Base-by-base conservation (phyloP, 2,888 invertebrate species). In the Ryuthela nishihirai region DNA sequence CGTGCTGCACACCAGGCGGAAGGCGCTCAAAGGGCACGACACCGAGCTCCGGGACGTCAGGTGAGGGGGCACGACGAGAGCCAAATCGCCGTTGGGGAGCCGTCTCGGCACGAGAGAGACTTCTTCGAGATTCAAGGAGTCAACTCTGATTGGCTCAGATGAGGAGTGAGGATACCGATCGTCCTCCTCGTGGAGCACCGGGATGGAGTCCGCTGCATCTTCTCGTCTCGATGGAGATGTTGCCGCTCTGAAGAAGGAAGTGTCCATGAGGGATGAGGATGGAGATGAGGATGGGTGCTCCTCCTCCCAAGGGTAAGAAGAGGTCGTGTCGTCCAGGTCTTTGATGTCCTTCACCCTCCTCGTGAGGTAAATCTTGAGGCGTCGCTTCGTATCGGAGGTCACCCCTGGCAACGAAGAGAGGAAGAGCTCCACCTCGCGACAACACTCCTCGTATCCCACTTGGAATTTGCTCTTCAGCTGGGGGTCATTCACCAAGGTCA, bases 61-160 rank as follows among this genome's bases (percentile, higher is more conserved):
- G 15, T 42, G 45, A 0, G 32, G 46, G 2, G 61, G 61, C 17
- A 62, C 18, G 4, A 62, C 61, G 26, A 62, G 12, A 6, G 61
- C 61, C 61, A 55, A 62, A 5, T 62, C 61, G 1, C 61, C 61
- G 10, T 62, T 62, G 3, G 47, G 39, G 12, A 62, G 26, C 3
- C 42, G 42, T 10, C 44, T 41, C 2, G 61, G 61, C 0, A 47
- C 24, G 4, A 62, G 39, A 7, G 20, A 21, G 17, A 38, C 15
- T n/a, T 12, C n/a, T n/a, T 29, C 32, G 3, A n/a, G 2, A 34
- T 18, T 53, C n/a, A n/a, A n/a, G n/a, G n/a, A n/a, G n/a, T n/a
- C n/a, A n/a, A n/a, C n/a, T n/a, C n/a, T n/a, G n/a, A n/a, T n/a
- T n/a, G n/a, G n/a, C n/a, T n/a, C n/a, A n/a, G n/a, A n/a, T n/a